Conservation (phyloP, 2,888 invertebrate species). For the Caradrina kadenii region DNA sequence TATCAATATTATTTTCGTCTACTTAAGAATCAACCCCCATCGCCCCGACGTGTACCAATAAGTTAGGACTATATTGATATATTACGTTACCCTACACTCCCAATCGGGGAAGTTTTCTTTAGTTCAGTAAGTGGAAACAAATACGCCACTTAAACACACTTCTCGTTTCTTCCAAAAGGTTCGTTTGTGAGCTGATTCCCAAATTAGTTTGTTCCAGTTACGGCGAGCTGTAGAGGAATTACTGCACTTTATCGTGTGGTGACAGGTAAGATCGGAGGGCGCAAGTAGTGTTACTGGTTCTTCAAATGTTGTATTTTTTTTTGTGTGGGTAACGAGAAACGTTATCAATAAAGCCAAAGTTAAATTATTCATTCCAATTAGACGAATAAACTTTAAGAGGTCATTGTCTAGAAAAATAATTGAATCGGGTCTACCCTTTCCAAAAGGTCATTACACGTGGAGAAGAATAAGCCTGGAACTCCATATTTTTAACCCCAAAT, state of each 20-base stretch:
- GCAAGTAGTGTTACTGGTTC: conserved; percentile 10
- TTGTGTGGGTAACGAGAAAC: not conserved
- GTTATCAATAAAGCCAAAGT: too few relatives aligned
- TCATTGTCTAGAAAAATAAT: too few relatives aligned
- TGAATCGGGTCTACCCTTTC: too few relatives aligned
- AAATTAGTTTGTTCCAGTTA: conserved; percentile 59
- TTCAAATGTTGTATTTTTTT: not conserved
- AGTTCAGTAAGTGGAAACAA: conserved; percentile 40
- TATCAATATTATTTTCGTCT: not conserved
- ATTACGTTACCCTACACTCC: conserved; percentile 17
- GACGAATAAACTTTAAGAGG: too few relatives aligned
- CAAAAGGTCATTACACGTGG: too few relatives aligned
- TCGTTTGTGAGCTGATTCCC: conserved; percentile 45
- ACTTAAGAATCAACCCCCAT: not conserved
- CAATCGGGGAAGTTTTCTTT: conserved; percentile 32
- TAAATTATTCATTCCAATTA: too few relatives aligned
- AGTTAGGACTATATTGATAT: conserved; percentile 1
- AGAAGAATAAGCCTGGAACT: too few relatives aligned
- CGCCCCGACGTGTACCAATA: not conserved
- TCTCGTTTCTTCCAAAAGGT: conserved; percentile 12
- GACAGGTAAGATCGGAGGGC: conserved; percentile 16
- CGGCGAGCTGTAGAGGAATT: not conserved
- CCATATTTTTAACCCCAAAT: too few relatives aligned
- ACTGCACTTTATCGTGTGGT: conserved; percentile 43
- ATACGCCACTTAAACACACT: conserved; percentile 37